phyloP scores from a whole-genome alignment of 2,113 vertebrate genomes.

The Tyrannus savana region DNA sequence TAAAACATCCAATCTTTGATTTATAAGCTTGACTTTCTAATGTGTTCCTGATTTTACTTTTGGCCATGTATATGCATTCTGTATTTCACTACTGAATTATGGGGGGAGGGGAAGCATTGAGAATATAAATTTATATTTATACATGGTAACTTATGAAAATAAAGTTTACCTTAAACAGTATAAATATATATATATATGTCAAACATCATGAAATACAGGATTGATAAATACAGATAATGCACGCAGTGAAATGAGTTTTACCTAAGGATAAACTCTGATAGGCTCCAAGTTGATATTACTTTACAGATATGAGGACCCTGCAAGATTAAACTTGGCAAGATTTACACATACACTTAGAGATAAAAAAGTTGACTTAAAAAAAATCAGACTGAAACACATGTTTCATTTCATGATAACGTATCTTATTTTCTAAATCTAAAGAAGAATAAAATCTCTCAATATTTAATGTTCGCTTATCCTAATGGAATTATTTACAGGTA shows the following conservation, averaged over 20 bases:
- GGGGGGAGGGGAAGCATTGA: neutral
- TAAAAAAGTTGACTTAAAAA: neutral
- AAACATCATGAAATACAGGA: neutral
- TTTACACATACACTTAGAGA: neutral
- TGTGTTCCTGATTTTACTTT: neutral
- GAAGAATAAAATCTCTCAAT: neutral
- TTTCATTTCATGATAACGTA: neutral
- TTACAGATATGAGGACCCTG: neutral
- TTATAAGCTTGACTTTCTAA: neutral
- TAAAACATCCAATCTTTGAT: neutral
- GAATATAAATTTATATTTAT: neutral
- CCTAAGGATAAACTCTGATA: neutral
- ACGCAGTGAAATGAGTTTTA: neutral
- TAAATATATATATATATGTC: neutral
- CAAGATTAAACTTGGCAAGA: neutral
- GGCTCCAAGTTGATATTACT: neutral
- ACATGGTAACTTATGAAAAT: neutral
- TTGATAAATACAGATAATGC: neutral
- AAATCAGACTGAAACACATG: neutral
- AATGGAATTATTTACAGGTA: neutral
- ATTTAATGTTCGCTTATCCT: neutral
- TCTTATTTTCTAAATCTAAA: neutral
- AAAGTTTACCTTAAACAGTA: neutral
- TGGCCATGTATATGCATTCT: neutral
- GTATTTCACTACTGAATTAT: neutral